Evolutionary conservation across 1,140 invertebrate species (phyloP).

Genomic region (Procambarus clarkii): DNA sequence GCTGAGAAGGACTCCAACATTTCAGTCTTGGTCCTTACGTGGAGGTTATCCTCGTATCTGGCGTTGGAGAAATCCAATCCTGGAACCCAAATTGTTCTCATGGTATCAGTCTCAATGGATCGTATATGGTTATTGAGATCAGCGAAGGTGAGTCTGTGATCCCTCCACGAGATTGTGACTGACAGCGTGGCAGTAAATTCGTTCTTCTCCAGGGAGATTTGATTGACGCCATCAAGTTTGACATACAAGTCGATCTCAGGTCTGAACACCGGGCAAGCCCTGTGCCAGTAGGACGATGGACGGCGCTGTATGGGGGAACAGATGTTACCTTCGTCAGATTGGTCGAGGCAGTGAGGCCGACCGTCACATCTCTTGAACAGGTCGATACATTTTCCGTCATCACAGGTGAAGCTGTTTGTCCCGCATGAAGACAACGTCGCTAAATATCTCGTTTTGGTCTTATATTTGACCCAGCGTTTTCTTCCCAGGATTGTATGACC

Average conservation of each 20-base stretch:
- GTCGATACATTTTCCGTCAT: constrained; percentile 5
- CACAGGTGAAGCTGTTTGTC: not conserved
- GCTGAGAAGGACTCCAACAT: not conserved
- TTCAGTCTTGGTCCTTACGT: not conserved
- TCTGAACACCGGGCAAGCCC: not conserved
- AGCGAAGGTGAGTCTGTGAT: constrained; percentile 4
- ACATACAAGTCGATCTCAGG: constrained; percentile 1
- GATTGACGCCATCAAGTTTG: not conserved
- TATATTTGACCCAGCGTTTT: not conserved
- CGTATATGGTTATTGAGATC: not conserved
- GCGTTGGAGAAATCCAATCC: not conserved
- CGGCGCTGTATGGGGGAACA: constrained; percentile 3
- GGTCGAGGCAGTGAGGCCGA: not conserved
- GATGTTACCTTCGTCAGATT: constrained; percentile 24
- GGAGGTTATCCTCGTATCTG: constrained; percentile 20
- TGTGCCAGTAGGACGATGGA: not conserved
- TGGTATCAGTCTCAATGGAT: not conserved
- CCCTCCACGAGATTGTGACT: not conserved
- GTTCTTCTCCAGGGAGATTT: not conserved
- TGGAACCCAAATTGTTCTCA: not conserved
- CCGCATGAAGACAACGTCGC: not conserved
- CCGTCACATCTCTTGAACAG: constrained; percentile 1
- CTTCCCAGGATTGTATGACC: not conserved
- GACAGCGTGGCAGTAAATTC: constrained; percentile 8
- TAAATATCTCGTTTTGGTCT: not conserved